A percentile compares a stretch with the other conserved stretches of the same genome.
Evolutionary conservation across 2,797 vertebrate species (phyloP).

Genomic region (Meda fulgida): DNA sequence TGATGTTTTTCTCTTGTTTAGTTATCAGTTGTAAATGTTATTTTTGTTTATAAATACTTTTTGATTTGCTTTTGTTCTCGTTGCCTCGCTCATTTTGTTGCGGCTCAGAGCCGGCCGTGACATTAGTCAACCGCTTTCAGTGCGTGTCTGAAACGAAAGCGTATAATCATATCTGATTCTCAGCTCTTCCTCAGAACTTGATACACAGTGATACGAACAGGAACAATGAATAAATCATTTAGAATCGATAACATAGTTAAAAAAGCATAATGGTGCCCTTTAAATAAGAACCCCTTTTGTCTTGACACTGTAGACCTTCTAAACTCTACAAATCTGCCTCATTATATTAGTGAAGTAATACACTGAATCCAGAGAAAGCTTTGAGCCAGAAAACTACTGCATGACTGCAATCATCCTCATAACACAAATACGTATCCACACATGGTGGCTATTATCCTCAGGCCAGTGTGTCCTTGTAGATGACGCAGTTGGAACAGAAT

Average conservation of each 20-base stretch:
- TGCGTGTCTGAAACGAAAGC: rapidly evolving
- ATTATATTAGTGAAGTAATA: not conserved
- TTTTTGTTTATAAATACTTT: no score
- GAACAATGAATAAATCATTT: no score
- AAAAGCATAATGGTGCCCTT: not conserved
- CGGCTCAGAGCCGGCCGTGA: no score
- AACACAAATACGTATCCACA: not conserved
- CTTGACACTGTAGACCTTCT: not conserved
- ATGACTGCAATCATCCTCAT: conserved; percentile 1
- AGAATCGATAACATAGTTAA: not conserved
- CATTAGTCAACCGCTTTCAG: not conserved
- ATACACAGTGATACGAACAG: not conserved
- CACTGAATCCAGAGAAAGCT: not conserved
- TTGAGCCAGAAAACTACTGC: not conserved
- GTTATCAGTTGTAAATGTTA: no score
- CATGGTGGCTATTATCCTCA: conserved; percentile 22
- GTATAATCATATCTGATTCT: not conserved
- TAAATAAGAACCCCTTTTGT: not conserved
- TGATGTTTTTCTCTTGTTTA: no score
- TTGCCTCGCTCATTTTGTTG: no score
- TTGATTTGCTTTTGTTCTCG: no score
- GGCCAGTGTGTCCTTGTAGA: conserved; percentile 15
- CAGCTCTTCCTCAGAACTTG: not conserved
- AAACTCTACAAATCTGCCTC: not conserved
- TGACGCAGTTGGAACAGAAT: conserved; percentile 66